Percentiles rank a stretch among this genome's conserved stretches.
Evolutionary conservation across 2,113 vertebrate species (phyloP).

Genomic region (Ctenomys sociabilis): DNA sequence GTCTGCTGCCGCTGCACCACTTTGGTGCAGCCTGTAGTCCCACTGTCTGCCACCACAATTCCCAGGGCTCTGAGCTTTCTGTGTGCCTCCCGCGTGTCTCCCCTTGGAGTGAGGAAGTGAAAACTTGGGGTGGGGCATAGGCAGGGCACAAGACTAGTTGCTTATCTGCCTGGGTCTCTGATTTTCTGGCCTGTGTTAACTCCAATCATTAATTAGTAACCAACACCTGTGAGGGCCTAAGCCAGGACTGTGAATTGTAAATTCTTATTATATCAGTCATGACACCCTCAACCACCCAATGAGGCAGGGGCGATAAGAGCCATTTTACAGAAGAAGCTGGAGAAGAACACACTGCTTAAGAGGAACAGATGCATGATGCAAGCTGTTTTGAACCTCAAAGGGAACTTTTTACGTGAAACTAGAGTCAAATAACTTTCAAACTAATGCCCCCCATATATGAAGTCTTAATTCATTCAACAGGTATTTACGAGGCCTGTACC

Average conservation of each 20-base stretch:
- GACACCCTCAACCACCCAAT: background rate
- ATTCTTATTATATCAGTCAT: background rate
- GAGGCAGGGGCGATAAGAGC: background rate
- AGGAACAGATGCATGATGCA: background rate
- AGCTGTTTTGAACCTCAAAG: background rate
- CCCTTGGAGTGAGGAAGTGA: fast-evolving
- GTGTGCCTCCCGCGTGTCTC: background rate
- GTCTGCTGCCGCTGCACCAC: background rate
- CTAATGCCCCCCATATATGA: background rate
- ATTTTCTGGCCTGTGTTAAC: background rate
- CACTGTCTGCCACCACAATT: background rate
- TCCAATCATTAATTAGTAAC: background rate
- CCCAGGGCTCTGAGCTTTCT: background rate
- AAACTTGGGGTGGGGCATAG: background rate
- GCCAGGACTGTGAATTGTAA: background rate
- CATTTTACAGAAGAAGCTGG: background rate
- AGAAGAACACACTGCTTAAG: background rate
- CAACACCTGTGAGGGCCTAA: background rate
- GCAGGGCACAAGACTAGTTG: background rate
- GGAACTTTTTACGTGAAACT: background rate
- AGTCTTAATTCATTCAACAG: background rate
- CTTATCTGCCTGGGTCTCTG: background rate
- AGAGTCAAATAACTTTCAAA: background rate
- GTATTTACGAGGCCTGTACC: background rate
- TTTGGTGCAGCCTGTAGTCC: fast-evolving